Percentiles rank a stretch among this genome's conserved stretches.
Evolutionary conservation across 2,113 vertebrate species (phyloP).

Genomic region (Conger conger): DNA sequence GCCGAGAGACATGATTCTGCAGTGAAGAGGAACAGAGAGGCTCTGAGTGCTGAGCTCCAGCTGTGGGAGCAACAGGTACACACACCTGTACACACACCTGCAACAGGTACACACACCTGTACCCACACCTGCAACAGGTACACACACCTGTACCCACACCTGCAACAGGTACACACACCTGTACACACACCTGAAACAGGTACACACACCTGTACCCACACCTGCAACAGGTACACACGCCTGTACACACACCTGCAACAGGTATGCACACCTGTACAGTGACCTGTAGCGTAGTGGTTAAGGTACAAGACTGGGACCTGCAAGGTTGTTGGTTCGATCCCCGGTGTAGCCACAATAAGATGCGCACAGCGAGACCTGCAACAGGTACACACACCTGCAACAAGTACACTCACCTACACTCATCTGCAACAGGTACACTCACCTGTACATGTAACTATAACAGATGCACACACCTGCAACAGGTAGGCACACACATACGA

Average conservation of each 20-base stretch:
- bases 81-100: neutral
- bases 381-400: too few species aligned
- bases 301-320: too few species aligned
- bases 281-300: too few species aligned
- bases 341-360: too few species aligned
- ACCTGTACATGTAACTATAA: neutral
- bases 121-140: neutral
- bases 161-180: slow-evolving; percentile 55
- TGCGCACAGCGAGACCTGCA: too few species aligned
- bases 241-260: neutral
- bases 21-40: slow-evolving; percentile 56
- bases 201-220: neutral
- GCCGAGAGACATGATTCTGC: slow-evolving; percentile 66
- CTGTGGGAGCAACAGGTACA: slow-evolving; percentile 66
- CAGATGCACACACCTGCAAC: neutral
- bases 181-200: neutral
- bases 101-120: neutral
- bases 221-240: slow-evolving; percentile 54
- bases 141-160: slow-evolving; percentile 35
- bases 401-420: neutral
- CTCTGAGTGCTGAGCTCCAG: slow-evolving; percentile 51
- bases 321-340: too few species aligned
- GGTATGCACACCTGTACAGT: too few species aligned
- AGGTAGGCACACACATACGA: neutral
- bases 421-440: neutral